Percentiles rank a stretch among this genome's conserved stretches.
Conservation (phyloP, 1,140 invertebrate genomes). For the Sinonovacula constricta region DNA sequence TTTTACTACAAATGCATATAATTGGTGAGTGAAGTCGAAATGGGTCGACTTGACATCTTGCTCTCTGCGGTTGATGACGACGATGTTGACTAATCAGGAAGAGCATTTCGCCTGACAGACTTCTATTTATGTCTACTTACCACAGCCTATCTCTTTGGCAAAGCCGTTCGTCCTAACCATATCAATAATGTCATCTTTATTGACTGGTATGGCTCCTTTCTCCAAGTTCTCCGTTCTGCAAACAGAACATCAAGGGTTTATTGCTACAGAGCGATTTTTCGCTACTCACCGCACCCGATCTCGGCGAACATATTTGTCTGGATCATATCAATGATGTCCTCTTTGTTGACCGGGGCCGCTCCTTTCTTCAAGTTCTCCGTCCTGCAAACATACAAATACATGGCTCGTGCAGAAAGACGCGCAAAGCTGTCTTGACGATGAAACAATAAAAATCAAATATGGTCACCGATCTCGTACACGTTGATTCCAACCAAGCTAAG, state of each 20-base stretch:
- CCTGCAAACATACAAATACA: constrained; percentile 15
- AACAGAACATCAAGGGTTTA: neutral
- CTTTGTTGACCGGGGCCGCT: constrained; percentile 32
- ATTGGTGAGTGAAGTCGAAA: no score
- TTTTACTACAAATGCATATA: no score
- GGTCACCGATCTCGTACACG: no score
- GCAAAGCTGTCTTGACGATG: no score
- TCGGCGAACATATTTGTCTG: constrained; percentile 46
- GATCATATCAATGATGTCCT: constrained; percentile 43
- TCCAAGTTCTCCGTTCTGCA: constrained; percentile 2
- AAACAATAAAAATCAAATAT: no score
- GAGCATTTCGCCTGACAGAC: no score
- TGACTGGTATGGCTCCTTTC: neutral
- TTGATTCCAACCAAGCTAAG: neutral
- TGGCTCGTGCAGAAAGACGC: no score
- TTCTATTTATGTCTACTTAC: neutral
- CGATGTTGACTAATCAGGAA: no score
- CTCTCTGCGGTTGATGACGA: no score
- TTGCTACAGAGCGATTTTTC: neutral
- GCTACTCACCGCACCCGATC: constrained; percentile 36
- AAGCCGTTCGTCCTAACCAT: neutral
- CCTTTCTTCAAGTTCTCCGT: constrained; percentile 44
- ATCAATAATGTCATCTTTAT: neutral
- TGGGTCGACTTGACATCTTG: no score
- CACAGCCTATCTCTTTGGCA: constrained; percentile 8